Base-by-base conservation (phyloP, 2,113 vertebrate genomes). In the Nyctibius bracteatus region DNA sequence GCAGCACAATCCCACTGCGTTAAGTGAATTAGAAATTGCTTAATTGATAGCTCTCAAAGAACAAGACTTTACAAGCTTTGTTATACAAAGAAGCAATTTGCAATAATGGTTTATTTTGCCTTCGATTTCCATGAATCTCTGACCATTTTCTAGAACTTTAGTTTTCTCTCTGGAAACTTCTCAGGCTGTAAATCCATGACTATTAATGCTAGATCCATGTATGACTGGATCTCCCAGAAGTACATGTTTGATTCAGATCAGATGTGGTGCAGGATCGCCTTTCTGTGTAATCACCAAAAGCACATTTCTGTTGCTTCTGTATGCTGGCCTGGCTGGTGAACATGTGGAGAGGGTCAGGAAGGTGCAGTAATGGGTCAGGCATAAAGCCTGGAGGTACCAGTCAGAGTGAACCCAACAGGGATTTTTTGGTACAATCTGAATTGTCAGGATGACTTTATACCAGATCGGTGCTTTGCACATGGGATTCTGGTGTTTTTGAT, bases 221-320 rank as follows among this genome's bases (percentile, higher is more conserved):
- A 41, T 78, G 83, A 95, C 83, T 81, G 91, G 75, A 92, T 94
- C 62, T 90, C 91, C 89, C 92, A 89, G 83, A 88, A 92, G 75
- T 58, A 57, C 67, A 6, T 14, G 80, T 84, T 92, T 93, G 91
- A 52, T 92, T 91, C 68, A 86, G 46, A 74, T 92, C 37, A 81
- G 80, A 83, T 43, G 86, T 94, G 94, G 80, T 1, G 0, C 43
- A 24, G 16, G 72, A 84, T 74, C 11, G 4, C 88, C 30, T 44
- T 88, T 90, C 74, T 79, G 13, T 65, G 72, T 67, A 39, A 75
- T 88, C 62, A 88, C 19, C 54, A 51, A 23, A 66, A 86, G 59
- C 58, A 88, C 17, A 8, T 62, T 73, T 73, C n/a, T 58, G n/a
- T n/a, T 44, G 54, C 46, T 15, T 79, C 39, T 58, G 31, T 27